Conservation (phyloP, 2,113 vertebrate genomes). For the Grus americana region DNA sequence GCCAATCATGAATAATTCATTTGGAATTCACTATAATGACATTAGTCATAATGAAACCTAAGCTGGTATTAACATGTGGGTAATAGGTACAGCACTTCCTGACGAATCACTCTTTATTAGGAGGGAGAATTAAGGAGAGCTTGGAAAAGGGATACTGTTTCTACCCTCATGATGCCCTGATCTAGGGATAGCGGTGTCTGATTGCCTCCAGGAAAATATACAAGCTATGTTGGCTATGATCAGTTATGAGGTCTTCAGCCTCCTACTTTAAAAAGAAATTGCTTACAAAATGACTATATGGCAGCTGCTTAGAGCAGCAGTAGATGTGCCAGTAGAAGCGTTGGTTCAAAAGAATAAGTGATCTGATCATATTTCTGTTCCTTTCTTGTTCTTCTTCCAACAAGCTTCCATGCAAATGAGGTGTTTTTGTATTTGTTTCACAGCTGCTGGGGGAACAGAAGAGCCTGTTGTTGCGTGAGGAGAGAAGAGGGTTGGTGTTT, state of each 20-base stretch:
- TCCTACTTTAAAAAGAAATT: not conserved
- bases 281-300: not conserved
- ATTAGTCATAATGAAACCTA: conserved; percentile 59
- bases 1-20: conserved; percentile 61
- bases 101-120: not conserved
- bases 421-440: not conserved
- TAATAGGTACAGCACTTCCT: conserved; percentile 38
- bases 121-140: not conserved
- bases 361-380: not conserved
- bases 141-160: conserved; percentile 2
- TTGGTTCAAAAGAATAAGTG: not conserved
- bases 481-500: not conserved
- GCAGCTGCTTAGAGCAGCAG: not conserved
- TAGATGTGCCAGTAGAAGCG: not conserved
- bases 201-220: not conserved
- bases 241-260: not conserved
- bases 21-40: conserved; percentile 51
- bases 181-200: not conserved
- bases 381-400: not conserved
- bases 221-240: not conserved
- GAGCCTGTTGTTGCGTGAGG: not conserved
- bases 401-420: not conserved
- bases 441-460: not conserved
- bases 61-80: conserved; percentile 40
- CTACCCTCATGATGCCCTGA: not conserved